Conservation (phyloP, 1,140 invertebrate species). For the Zophobas atratus region DNA sequence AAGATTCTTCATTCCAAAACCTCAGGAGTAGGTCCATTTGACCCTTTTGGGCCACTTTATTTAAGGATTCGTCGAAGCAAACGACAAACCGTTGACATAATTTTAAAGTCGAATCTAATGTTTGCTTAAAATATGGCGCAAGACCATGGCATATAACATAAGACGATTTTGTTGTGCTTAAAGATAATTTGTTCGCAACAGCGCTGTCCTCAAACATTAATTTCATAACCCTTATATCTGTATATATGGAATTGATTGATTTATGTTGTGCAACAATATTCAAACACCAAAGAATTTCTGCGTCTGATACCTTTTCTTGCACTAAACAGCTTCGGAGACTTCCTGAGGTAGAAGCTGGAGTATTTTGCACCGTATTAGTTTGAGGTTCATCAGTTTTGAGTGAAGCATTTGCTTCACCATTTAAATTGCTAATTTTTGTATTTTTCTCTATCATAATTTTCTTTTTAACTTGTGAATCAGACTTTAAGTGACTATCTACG, state of each 20-base stretch:
- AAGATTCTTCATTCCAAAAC: conserved; percentile 7
- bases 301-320: not conserved
- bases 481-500: not conserved
- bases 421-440: not conserved
- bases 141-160: conserved; percentile 11
- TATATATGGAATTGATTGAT: not conserved
- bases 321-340: not conserved
- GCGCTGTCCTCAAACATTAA: not conserved
- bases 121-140: conserved; percentile 17
- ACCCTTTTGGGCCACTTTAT: conserved; percentile 3
- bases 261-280: not conserved
- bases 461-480: not conserved
- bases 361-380: too few species aligned
- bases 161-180: conserved; percentile 15
- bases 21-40: conserved; percentile 20
- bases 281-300: not conserved
- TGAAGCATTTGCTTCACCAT: not conserved
- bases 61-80: conserved; percentile 18
- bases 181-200: not conserved
- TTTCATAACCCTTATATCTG: not conserved
- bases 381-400: too few species aligned
- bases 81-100: conserved; percentile 16
- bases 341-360: not conserved
- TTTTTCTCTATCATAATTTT: not conserved
- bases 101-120: not conserved